These are phyloP conservation scores for Odontamblyopus rebecca DNA, from an alignment of 2,797 vertebrate species.

Conservation along the genomic window DNA sequence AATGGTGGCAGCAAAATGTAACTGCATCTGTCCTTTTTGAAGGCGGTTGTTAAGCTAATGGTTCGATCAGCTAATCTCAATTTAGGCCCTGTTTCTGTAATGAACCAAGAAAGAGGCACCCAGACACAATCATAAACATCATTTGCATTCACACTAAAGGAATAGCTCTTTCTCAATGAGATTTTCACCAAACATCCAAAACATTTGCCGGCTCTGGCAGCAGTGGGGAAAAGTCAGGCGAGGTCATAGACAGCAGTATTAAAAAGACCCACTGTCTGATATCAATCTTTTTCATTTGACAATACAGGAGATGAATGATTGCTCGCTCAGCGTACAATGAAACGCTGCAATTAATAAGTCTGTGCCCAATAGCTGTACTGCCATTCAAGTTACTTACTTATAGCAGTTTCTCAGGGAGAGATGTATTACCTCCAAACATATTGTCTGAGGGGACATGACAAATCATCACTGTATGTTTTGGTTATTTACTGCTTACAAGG, in stretches of 20 bases:
- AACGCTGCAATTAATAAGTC: neutral
- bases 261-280: neutral
- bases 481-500: neutral
- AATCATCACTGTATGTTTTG: neutral
- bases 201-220: neutral
- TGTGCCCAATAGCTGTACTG: neutral
- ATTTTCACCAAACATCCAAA: neutral
- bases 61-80: constrained; percentile 19
- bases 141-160: constrained; percentile 9
- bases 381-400: neutral
- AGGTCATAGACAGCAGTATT: constrained; percentile 3
- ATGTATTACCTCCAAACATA: neutral
- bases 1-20: constrained; percentile 8
- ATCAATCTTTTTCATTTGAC: neutral
- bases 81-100: constrained; percentile 13
- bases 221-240: neutral
- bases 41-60: constrained; percentile 18
- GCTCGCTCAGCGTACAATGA: neutral
- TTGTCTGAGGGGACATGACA: neutral
- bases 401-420: neutral
- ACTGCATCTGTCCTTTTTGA: constrained; percentile 10
- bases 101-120: constrained; percentile 14
- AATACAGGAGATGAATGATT: neutral
- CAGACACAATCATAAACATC: constrained; percentile 16
- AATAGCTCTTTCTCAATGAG: constrained; percentile 6